Evolutionary conservation across 2,888 invertebrate genomes (phyloP), one percentile per base, ranked within the genome.

Genomic region (Xylota segnis): DNA sequence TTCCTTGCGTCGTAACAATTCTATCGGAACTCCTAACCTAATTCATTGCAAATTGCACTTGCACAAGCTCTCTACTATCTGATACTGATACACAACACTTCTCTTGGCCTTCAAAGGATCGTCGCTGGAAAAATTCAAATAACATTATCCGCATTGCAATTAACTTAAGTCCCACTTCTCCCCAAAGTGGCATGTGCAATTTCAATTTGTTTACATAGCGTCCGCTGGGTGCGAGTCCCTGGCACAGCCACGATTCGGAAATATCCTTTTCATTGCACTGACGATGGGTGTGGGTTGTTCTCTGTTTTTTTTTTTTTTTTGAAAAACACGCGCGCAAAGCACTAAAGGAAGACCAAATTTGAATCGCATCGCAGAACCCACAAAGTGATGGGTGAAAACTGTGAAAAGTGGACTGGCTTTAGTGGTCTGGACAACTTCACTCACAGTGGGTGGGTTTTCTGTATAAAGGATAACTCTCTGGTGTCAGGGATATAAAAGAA

Each of bases 301-400:
- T n/a, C n/a, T n/a, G n/a, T n/a, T n/a, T 34, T 66, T 76, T 47
- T 54, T 14, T 29, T 32, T n/a, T 59, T 50, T 59, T 63, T 63
- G 12, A 7, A 54, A 66, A 70, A 29, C 32, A 16, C 37, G 12
- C 6, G 6, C 18, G n/a, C 5, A 61, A 37, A 32, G 4, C 16
- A 37, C 59, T 16, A 50, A 37, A 74, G 7, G 12, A 16, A 37
- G 12, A 78, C 63, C 27, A 29, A 72, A 72, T 72, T 66, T 50
- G 58, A 79, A 65, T 79, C 72, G 72, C 72, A 72, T 79, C 32
- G 72, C 79, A 72, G 40, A 68, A 75, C 75, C 81, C 81, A 75
- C 81, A 82, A 75, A 82, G 56, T 82, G 81, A 82, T 70, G 81
- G 81, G 29, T 58, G 66, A 45, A 79, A 79, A 72, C 71, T 72